Base-by-base conservation (phyloP, 2,888 invertebrate species). In the Melitaea athalia region DNA sequence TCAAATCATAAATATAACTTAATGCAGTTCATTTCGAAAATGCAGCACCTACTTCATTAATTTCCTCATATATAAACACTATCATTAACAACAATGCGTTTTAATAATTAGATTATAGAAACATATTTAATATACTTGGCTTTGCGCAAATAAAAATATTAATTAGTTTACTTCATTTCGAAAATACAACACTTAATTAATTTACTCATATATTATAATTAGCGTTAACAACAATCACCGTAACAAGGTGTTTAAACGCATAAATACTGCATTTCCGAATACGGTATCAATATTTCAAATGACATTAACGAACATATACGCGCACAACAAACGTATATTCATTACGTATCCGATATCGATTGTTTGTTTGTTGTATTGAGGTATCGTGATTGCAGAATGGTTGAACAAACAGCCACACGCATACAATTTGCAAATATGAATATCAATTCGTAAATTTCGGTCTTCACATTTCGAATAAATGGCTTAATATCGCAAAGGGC, bases 381-480 rank as follows among this genome's bases (percentile, higher is more conserved):
- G 76, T 81, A 77, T 77, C 78, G 80, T 82, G 83, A 84, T 84
- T 84, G 82, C 76, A 75, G 79, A 81, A 80, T 80, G 78, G 80
- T 79, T 78, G 75, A 68, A 77, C 81, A 84, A 83, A 83, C 80
- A 81, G 77, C 73, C 78, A 79, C 78, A 81, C 79, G 84, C 84
- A 84, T 84, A 81, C 81, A 70, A 85, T 85, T 85, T 85, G 83
- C 83, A 84, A 84, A 81, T 82, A 81, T 85, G 84, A 85, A 85
- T 85, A 80, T 77, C 78, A 80, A 83, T 78, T 70, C 76, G 69
- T 59, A 55, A 31, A 59, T 61, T 52, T 62, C 49, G 52, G 60
- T 70, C 68, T 72, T 72, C 59, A 68, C 66, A 63, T 64, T 57
- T 24, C 57, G 57, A 15, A 24, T 60, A 59, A 52, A 68, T 66